Evolutionary conservation across 1,140 invertebrate genomes (phyloP), one percentile per base, ranked within the genome.

Genomic region (Gerris buenoi): DNA sequence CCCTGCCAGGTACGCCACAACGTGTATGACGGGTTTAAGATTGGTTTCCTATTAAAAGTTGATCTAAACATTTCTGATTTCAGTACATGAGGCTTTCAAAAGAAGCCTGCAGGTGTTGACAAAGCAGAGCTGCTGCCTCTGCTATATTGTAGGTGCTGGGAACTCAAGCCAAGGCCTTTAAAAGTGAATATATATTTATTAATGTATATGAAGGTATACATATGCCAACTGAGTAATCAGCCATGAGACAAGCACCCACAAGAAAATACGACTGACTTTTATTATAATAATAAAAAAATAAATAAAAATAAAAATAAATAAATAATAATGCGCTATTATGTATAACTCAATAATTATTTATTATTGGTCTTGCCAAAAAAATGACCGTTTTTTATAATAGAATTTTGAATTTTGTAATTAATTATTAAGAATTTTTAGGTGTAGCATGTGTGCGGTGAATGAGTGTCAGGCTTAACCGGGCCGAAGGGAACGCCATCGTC

Each of bases 301-400:
- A 46, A 69, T 58, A 69, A n/a, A 69, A 25, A 65, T n/a, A n/a
- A n/a, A n/a, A n/a, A n/a, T n/a, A n/a, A n/a, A n/a, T n/a, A 65
- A 66, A 70, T 66, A 69, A 69, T 70, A 70, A 69, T 69, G 67
- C 68, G 68, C 69, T 69, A 66, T 70, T 68, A 68, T 64, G 62
- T 71, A 69, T 71, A 70, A 71, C 71, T 71, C 71, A 71, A 71
- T 71, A 71, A 71, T 70, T 65, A 65, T 69, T 71, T 71, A 71
- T 70, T 71, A 71, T 71, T 70, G 71, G 71, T 71, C 69, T 71
- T 71, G 71, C 71, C 71, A 71, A 71, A 71, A 66, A 67, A 71
- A 67, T 66, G 71, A 71, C 71, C 68, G 67, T 71, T 71, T 71
- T 69, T 70, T 68, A 70, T 71, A 71, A 71, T 71, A 70, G 69